Conservation (phyloP, 2,888 invertebrate species). For the Monochamus alternatus region DNA sequence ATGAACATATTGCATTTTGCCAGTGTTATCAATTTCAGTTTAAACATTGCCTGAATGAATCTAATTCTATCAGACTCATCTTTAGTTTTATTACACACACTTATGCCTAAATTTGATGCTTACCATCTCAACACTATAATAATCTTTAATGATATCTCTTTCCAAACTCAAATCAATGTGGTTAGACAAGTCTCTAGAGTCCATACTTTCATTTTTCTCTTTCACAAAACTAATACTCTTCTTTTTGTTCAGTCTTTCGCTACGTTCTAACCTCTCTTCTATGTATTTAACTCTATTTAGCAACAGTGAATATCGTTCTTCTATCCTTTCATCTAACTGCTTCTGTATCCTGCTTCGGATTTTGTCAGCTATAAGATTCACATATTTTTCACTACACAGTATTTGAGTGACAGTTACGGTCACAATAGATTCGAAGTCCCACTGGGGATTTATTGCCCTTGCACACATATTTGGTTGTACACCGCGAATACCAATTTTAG, state of each 20-base stretch:
- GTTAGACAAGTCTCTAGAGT: background rate
- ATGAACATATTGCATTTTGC: too few species aligned
- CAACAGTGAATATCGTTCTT: background rate
- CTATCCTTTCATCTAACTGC: background rate
- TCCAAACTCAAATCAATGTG: background rate
- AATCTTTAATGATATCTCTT: background rate
- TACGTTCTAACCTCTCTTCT: background rate
- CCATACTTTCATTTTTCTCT: background rate
- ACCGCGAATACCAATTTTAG: background rate
- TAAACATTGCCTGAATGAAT: too few species aligned
- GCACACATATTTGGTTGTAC: background rate
- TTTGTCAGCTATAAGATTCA: background rate
- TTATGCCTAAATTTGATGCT: background rate
- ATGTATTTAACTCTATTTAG: background rate
- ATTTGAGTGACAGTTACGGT: background rate
- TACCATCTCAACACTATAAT: background rate
- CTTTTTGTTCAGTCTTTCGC: background rate
- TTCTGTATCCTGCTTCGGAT: background rate
- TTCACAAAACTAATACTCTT: slow-evolving; percentile 1
- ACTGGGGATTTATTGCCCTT: background rate
- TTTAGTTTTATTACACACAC: too few species aligned
- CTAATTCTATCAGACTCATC: too few species aligned
- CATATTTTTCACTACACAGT: slow-evolving; percentile 6
- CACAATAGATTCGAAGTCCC: background rate
- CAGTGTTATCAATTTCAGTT: too few species aligned